Base-by-base conservation (phyloP, 2,113 vertebrate genomes). In the Gulo gulo region DNA sequence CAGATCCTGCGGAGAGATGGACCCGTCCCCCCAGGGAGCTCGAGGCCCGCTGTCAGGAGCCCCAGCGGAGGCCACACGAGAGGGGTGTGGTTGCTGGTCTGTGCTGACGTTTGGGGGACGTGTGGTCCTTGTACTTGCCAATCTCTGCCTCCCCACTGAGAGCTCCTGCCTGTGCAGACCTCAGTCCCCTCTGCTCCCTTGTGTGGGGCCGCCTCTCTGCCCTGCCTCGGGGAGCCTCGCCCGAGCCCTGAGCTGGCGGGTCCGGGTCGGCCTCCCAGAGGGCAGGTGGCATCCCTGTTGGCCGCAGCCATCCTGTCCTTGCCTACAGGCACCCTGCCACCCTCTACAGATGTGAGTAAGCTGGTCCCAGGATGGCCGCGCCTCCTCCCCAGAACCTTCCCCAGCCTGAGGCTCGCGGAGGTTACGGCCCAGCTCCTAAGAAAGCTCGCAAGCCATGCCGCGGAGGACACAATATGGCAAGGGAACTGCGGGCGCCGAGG, bases 281-380 rank as follows among this genome's bases (percentile, higher is more conserved):
- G 65, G 18, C 84, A 29, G 34, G 14, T n/a, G 7, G 2, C 18
- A 2, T 74, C 31, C 4, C 1, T 3, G 42, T 50, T 18, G 14
- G 31, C 50, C 14, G 15, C 71, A 24, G 71, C 36, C 36, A 42
- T 11, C 71, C 21, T 0, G 6, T 14, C n/a, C 55, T 36, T 34
- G 23, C 50, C 34, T 9, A 1, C 2, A 18, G 67, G 34, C 18
- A 0, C 45, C 4, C 12, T 0, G 0, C 57, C 2, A 1, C 26
- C 34, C 12, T 57, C 50, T 2, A 1, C 4, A 14, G 45, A 4
- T 1, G 4, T 0, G 0, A 26, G 26, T 6, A 21, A 45, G 13
- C 42, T 55, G 20, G 6, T 20, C 59, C 45, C 21, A 7, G 31
- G 36, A 18, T 36, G 15, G 6, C 12, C 10, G 0, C 1, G 4